phyloP scores from a whole-genome alignment of 2,888 invertebrate genomes.

The Brachycybe producta region DNA sequence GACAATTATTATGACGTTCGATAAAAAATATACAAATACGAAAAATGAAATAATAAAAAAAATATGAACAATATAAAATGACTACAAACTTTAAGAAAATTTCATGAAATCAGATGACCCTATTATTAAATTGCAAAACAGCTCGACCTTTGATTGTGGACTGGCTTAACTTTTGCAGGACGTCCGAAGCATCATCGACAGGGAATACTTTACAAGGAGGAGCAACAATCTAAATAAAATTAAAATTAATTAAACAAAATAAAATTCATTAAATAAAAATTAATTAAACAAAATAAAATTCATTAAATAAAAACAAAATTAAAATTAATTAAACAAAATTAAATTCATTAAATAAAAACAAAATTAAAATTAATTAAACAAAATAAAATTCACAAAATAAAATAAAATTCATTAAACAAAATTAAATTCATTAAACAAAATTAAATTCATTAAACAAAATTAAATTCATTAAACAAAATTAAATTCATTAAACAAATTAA shows the following conservation, averaged over 20 bases:
- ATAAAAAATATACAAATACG: no score
- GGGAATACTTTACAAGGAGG: conserved; percentile 10
- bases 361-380: not conserved
- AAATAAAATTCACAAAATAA: not conserved
- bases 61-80: no score
- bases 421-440: not conserved
- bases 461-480: not conserved
- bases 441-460: not conserved
- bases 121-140: conserved; percentile 6
- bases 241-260: not conserved
- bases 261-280: not conserved
- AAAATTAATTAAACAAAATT: not conserved
- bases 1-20: no score
- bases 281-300: not conserved
- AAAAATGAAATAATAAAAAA: no score
- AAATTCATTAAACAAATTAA: not conserved
- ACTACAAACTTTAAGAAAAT: no score
- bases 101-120: no score
- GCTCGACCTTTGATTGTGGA: conserved; percentile 12
- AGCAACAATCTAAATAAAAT: not conserved
- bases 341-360: not conserved
- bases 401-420: not conserved
- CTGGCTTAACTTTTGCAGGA: conserved; percentile 3
- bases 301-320: not conserved
- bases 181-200: conserved; percentile 8